phyloP scores from a whole-genome alignment of 92 coral and sea anemone species.

The Actinernus sp. region DNA sequence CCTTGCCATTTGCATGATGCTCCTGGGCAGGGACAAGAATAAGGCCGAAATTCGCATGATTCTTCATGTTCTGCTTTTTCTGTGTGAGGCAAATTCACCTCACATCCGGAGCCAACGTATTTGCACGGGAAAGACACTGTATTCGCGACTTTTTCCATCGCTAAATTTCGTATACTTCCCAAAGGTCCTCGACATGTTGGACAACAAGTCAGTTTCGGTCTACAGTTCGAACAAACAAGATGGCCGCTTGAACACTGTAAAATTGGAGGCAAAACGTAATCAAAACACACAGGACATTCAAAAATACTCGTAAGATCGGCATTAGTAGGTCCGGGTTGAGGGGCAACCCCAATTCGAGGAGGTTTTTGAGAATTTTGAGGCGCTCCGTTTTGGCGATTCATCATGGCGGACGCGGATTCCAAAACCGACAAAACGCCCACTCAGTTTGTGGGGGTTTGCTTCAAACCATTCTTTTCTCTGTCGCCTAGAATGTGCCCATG shows the following conservation, averaged over 20 bases:
- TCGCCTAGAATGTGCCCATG: not conserved
- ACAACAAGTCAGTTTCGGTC: slow-evolving; percentile 98
- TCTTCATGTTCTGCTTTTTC: slow-evolving; percentile 99
- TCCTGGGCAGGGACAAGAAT: slow-evolving; percentile 99
- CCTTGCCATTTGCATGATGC: slow-evolving; percentile 99
- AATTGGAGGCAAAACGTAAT: slow-evolving; percentile 97
- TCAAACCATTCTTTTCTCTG: slow-evolving; percentile 15
- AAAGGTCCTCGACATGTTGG: slow-evolving; percentile 99
- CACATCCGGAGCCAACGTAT: slow-evolving; percentile 94
- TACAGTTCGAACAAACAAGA: slow-evolving; percentile 98
- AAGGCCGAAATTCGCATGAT: slow-evolving; percentile 97
- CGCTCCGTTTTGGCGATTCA: slow-evolving; percentile 71
- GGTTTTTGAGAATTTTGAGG: slow-evolving; percentile 67
- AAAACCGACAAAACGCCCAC: slow-evolving; percentile 33
- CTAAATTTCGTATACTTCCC: slow-evolving; percentile 97
- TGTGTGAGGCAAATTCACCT: slow-evolving; percentile 87
- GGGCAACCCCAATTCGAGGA: slow-evolving; percentile 63
- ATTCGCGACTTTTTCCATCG: slow-evolving; percentile 99
- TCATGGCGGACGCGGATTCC: slow-evolving; percentile 46
- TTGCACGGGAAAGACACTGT: slow-evolving; percentile 98
- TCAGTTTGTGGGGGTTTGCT: slow-evolving; percentile 1
- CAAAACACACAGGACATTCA: slow-evolving; percentile 99
- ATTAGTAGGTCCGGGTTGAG: slow-evolving; percentile 90
- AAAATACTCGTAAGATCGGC: slow-evolving; percentile 98
- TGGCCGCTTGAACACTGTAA: slow-evolving; percentile 98